Conservation (phyloP, 2,888 invertebrate species). For the Scaptomyza reducta region DNA sequence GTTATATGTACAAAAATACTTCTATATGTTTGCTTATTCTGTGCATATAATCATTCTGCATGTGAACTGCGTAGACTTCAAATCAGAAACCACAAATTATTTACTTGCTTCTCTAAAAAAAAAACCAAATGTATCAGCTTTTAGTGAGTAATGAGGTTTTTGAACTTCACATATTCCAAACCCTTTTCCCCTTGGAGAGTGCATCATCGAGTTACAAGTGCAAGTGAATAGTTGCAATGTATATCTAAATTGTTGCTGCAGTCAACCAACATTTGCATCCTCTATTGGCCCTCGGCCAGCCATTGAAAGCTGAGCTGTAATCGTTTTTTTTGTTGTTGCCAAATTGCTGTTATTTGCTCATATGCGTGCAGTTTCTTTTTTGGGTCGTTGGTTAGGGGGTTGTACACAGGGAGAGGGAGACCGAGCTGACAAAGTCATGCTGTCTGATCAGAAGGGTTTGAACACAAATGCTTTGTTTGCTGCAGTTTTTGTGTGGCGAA, state of each 20-base stretch:
- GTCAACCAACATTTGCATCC: slow-evolving; percentile 6
- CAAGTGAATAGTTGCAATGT: slow-evolving; percentile 17
- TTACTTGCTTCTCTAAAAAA: slow-evolving; percentile 9
- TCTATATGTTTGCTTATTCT: background rate
- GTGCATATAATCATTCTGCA: background rate
- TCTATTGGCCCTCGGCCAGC: slow-evolving; percentile 13
- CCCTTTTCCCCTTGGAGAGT: background rate
- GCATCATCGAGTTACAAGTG: slow-evolving; percentile 4
- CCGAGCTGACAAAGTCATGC: slow-evolving; percentile 15
- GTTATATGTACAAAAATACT: slow-evolving; percentile 33
- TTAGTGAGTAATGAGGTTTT: slow-evolving; percentile 61
- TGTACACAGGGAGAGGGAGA: background rate
- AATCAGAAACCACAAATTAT: slow-evolving; percentile 68
- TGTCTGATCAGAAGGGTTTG: slow-evolving; percentile 17
- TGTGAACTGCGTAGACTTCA: slow-evolving; percentile 38
- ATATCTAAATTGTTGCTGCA: slow-evolving; percentile 6
- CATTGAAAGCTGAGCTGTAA: slow-evolving; percentile 43
- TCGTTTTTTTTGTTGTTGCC: slow-evolving; percentile 22
- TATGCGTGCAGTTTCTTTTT: slow-evolving; percentile 48
- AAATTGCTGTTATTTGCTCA: slow-evolving; percentile 62
- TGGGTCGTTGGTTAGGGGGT: slow-evolving; percentile 37
- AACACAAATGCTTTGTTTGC: background rate
- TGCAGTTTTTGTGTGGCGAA: background rate
- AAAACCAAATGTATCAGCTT: slow-evolving; percentile 35
- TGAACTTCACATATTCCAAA: slow-evolving; percentile 45